Evolutionary conservation across 2,797 vertebrate species (phyloP), one percentile per base, ranked within the genome.

Genomic region (Urosaurus nigricauda): DNA sequence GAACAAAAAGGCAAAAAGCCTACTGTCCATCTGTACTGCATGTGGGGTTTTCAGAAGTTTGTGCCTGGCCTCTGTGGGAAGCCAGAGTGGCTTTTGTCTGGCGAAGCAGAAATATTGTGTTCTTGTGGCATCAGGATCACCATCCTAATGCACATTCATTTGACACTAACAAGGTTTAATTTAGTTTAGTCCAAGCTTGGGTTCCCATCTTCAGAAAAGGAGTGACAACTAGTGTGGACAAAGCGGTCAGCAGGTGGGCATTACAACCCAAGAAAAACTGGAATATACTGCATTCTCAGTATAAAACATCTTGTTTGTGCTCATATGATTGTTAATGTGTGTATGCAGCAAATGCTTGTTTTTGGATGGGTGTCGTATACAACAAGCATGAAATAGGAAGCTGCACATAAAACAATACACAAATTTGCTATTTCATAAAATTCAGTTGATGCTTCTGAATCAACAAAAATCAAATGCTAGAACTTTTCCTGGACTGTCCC

Each of bases 201-300:
- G 58, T 73, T 68, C 78, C 90, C 21, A 77, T 26, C 58, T 47
- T 47, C 47, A 88, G 35, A 60, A 73, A 85, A 85, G 81, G 91
- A 75, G 83, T 1, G 9, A 80, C 82, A 83, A 79, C 83, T 74
- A 63, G 53, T 85, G 84, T 92, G 85, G n/a, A 93, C 29, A 56
- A n/a, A 91, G 75, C 17, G 17, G 1, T 43, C 0, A 79, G 71
- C 65, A 35, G 88, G 29, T 63, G 0, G 0, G 89, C 2, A 29
- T 4, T 80, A 0, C 40, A 65, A 65, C 12, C 32, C 37, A 68
- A 29, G 65, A 68, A 68, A 68, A 51, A 8, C 1, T 6, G 11
- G 4, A 53, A 21, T 74, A 37, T 37, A 0, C 51, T 11, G 32
- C 29, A 24, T 40, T 51, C 17, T 51, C 13, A 3, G 8, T 78